These are phyloP conservation scores for Branchellion lobata DNA, from an alignment of 2,888 invertebrate species.

Conservation along the genomic window DNA sequence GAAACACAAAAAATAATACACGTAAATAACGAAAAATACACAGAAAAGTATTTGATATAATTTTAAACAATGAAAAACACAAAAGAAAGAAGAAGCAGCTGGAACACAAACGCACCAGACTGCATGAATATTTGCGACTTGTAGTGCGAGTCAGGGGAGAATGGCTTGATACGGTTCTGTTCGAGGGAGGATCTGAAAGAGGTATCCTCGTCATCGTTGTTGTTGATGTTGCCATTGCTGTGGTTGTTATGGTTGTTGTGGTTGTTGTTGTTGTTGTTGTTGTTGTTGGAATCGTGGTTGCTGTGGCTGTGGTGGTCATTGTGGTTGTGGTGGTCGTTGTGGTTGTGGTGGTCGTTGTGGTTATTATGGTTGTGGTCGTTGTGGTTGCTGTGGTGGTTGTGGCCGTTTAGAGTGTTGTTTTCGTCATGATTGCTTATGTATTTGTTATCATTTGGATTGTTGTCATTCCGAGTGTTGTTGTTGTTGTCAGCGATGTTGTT, in stretches of 20 bases:
- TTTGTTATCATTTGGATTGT: no score
- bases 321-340: background rate
- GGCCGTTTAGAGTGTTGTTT: background rate
- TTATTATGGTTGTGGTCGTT: background rate
- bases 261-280: slow-evolving; percentile 9
- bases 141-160: slow-evolving; percentile 39
- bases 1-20: no score
- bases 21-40: no score
- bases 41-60: no score
- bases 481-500: slow-evolving; percentile 12
- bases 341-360: slow-evolving; percentile 22
- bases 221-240: background rate
- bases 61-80: no score
- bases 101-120: slow-evolving; percentile 33
- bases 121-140: slow-evolving; percentile 44
- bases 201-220: slow-evolving; percentile 31
- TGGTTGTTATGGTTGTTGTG: slow-evolving; percentile 4
- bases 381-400: background rate
- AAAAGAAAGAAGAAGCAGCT: no score
- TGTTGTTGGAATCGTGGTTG: background rate
- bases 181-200: slow-evolving; percentile 18
- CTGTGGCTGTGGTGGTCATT: background rate
- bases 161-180: slow-evolving; percentile 32
- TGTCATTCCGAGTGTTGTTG: background rate
- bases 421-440: no score